Evolutionary conservation across 2,888 invertebrate species (phyloP), one percentile per base, ranked within the genome.

Genomic region (Agrochola lychnidis): DNA sequence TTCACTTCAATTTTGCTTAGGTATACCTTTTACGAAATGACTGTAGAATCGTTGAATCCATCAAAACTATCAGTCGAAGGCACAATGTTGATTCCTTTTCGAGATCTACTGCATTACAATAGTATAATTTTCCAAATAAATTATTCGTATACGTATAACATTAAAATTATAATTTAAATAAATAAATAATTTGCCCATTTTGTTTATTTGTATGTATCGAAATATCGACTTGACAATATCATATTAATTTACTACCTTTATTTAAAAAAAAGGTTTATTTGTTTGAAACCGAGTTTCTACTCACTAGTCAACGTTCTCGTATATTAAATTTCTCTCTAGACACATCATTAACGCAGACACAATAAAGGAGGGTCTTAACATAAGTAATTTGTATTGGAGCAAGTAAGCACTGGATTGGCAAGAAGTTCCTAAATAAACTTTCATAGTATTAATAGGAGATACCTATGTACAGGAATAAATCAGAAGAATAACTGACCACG

Each of bases 351-450:
- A 68, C 2, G 9, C 36, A 25, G 14, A 84, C 84, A 80, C 22
- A 48, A 48, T 42, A 80, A 63, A 74, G 84, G 81, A 80, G 81
- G 81, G 19, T 51, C 70, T 61, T 45, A 40, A 6, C 53, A 42
- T 30, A 48, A 48, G 56, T 61, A 30, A 71, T 71, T 78, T 63
- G 48, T 62, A 45, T 63, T 56, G n/a, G 40, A 83, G 63, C 72
- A 61, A 57, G 45, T 53, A 76, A n/a, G 7, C 14, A 57, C 14
- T 42, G 10, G 7, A 67, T 42, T 45, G 2, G 19, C 51, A 45
- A 36, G 40, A 48, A 45, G 36, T 45, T 77, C 42, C 25, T 62
- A 62, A 64, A 70, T 70, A 5, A 64, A 7, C 22, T 56, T 48
- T 69, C 25, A 40, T n/a, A 56, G n/a, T 30, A 30, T 2, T 48